These are phyloP conservation scores for Pseudorectes ferrugineus DNA, from an alignment of 2,113 vertebrate species.

Conservation along the genomic window DNA sequence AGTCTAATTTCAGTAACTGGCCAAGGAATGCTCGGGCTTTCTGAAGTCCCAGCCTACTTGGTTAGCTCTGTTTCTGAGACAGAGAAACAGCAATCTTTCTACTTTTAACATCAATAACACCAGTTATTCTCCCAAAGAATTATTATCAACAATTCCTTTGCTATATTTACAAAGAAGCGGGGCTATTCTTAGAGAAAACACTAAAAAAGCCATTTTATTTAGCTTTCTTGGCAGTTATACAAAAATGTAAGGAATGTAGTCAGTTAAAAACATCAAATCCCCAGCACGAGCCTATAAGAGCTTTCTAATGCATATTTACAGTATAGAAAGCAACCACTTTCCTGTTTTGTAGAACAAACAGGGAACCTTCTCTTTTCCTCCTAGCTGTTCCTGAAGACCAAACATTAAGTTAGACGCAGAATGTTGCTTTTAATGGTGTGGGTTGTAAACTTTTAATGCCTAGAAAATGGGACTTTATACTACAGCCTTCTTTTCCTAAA, in stretches of 20 bases:
- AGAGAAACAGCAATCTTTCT: slow-evolving; percentile 53
- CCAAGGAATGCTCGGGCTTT: slow-evolving; percentile 19
- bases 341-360: slow-evolving; percentile 50
- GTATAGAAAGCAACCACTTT: slow-evolving; percentile 64
- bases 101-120: slow-evolving; percentile 64
- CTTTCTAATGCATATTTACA: slow-evolving; percentile 72
- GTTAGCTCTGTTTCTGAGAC: slow-evolving; percentile 41
- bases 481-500: slow-evolving; percentile 51
- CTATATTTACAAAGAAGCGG: slow-evolving; percentile 68
- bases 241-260: slow-evolving; percentile 85
- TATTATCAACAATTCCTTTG: slow-evolving; percentile 63
- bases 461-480: slow-evolving; percentile 32
- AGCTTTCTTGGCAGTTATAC: slow-evolving; percentile 85
- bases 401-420: slow-evolving; percentile 29
- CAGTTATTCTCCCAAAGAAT: slow-evolving; percentile 62
- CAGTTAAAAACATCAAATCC: slow-evolving; percentile 79
- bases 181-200: slow-evolving; percentile 70
- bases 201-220: slow-evolving; percentile 83
- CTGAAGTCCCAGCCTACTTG: slow-evolving; percentile 2
- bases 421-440: neutral
- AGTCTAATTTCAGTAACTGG: neutral
- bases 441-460: slow-evolving; percentile 25
- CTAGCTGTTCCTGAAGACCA: slow-evolving; percentile 35
- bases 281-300: slow-evolving; percentile 68
- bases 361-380: slow-evolving; percentile 49